Base-by-base conservation (phyloP, 2,888 invertebrate genomes). In the Eupithecia vulgata region DNA sequence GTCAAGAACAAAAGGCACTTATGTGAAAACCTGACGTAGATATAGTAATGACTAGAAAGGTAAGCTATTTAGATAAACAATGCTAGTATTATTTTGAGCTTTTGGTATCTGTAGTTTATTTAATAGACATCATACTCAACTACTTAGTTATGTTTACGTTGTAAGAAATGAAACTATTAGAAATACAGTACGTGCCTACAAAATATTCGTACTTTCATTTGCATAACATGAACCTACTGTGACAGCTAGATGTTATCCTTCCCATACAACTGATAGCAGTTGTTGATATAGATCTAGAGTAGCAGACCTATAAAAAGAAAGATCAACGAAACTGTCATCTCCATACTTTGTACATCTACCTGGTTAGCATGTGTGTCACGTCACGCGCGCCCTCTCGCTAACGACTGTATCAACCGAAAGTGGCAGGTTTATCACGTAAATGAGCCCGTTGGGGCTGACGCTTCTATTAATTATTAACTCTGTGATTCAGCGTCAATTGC, bases 1-100 rank as follows among this genome's bases (percentile, higher is more conserved):
- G 83, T 84, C 85, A 85, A 83, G 83, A 86, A 91, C 91, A 91
- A 90, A 89, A 78, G 87, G 80, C 83, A 84, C 85, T 90, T 90
- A 89, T 85, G 85, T 86, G 30, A 52, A 71, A 48, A 74, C 64
- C 73, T 73, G 68, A 61, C 65, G 40, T 70, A 69, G 68, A 67
- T 37, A 52, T 65, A 65, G 52, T 59, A 61, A 71, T 67, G 6
- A 61, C 78, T 76, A 67, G 67, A 78, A 75, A 52, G 64, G 76
- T 30, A 45, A 45, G 48, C 25, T 67, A 68, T 57, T 17, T 52
- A 25, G 17, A 1, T 34, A 34, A 34, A 61, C 5, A 21, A 8
- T 52, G 10, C 52, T 12, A 57, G 5, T 25, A 57, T 25, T 13
- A 57, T 57, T 12, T 57, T 40, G 12, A 10, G 40, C 10, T 12